Evolutionary conservation across 2,113 vertebrate species (phyloP).

Genomic region (Picathartes gymnocephalus): DNA sequence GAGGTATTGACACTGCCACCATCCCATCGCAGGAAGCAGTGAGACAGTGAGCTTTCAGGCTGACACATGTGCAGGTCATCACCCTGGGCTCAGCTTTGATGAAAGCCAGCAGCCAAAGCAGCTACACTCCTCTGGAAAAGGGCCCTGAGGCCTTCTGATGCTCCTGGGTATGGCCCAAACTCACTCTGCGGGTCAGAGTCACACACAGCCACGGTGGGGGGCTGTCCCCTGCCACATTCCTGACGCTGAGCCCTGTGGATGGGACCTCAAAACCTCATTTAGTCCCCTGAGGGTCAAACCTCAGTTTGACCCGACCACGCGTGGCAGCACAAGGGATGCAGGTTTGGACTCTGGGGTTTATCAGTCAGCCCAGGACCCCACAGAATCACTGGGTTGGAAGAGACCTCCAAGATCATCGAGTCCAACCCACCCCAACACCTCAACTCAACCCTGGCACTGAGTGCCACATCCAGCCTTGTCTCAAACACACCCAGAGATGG

Average conservation of each 20-base stretch:
- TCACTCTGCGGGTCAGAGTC: accelerated
- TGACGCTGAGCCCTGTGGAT: background rate
- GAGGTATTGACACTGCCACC: accelerated
- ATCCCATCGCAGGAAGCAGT: accelerated
- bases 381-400: too few relatives aligned
- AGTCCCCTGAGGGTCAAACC: background rate
- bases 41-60: accelerated
- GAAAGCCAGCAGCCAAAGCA: background rate
- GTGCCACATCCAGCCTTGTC: too few relatives aligned
- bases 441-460: too few relatives aligned
- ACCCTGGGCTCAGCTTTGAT: background rate
- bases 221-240: background rate
- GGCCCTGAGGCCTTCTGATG: too few relatives aligned
- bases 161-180: accelerated
- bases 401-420: too few relatives aligned
- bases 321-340: background rate
- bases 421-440: too few relatives aligned
- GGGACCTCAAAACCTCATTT: background rate
- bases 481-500: too few relatives aligned
- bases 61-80: accelerated
- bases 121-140: background rate
- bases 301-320: background rate
- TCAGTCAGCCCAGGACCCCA: background rate
- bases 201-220: accelerated
- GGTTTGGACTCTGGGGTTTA: background rate